Evolutionary conservation across 2,797 vertebrate species (phyloP).

Genomic region (Champsocephalus gunnari): DNA sequence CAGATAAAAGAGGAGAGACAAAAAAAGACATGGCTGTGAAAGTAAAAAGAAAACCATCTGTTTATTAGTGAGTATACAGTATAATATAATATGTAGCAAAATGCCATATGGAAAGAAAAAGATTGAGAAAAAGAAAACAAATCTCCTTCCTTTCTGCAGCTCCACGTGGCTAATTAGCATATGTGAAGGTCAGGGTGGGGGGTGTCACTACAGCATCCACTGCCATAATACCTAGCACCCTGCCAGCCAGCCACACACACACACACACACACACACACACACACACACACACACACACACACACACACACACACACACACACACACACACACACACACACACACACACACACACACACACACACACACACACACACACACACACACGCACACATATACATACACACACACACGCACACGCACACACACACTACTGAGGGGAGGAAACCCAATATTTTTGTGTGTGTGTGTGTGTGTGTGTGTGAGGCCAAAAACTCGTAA

Average conservation of each 20-base stretch:
- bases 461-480: no score
- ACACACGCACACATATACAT: no score
- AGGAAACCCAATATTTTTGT: no score
- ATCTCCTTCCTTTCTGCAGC: constrained; percentile 79
- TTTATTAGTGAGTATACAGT: constrained; percentile 6
- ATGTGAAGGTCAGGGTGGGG: constrained; percentile 90
- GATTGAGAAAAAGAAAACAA: constrained; percentile 11
- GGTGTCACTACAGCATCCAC: constrained; percentile 83
- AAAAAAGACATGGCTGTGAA: constrained; percentile 26
- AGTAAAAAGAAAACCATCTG: constrained; percentile 44
- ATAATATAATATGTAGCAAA: neutral
- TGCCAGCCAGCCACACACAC: constrained; percentile 79
- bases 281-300: constrained; percentile 4
- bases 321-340: no score
- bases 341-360: no score
- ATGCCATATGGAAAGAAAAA: constrained; percentile 6
- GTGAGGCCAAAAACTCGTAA: constrained; percentile 46
- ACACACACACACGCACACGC: no score
- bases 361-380: no score
- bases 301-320: no score
- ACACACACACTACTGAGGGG: no score
- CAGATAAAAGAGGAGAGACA: constrained; percentile 54
- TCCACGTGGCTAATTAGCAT: constrained; percentile 94
- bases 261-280: neutral
- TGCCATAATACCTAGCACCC: constrained; percentile 79